Evolutionary conservation across 2,113 vertebrate genomes (phyloP), one percentile per base, ranked within the genome.

Genomic region (Thryonomys swinderianus): DNA sequence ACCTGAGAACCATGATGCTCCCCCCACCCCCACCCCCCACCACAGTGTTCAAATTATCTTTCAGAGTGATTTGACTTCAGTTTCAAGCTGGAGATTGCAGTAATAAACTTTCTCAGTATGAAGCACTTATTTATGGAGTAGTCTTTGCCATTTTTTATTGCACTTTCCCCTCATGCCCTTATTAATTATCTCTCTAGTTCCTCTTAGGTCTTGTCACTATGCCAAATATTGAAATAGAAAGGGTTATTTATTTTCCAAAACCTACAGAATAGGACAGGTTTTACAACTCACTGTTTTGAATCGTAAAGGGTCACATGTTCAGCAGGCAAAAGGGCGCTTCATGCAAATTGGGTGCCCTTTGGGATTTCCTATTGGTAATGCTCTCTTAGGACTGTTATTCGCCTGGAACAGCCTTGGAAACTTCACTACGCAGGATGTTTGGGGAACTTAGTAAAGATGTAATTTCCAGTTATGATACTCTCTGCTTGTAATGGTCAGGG

Each of bases 101-200:
- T 97, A 97, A 98, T 96, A 96, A 96, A 91, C n/a, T 88, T 96
- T 97, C 96, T 96, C 94, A 92, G 48, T 95, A 88, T 59, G 92
- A 98, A 96, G 7, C 61, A 97, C 83, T 96, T 98, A 98, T 96
- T 98, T 97, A 95, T 93, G 64, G 90, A 96, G 88, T 86, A 94
- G 81, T 96, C 87, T 97, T 98, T 98, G 85, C 84, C 92, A 86
- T 95, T 98, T 98, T 98, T 95, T 98, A 98, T 96, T 97, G 93
- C 71, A 93, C 71, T 97, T 97, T 98, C 96, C 94, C 95, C 95
- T 98, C 73, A 91, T 96, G 94, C 90, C 94, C 92, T 64, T 98
- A 97, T 97, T 97, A 98, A 74, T 97, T 98, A 92, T 98, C 91
- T 97, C 90, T 97, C 85, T 78, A 96, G 78, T 94, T 98, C 92